A percentile compares a stretch with the other conserved stretches of the same genome.
phyloP scores from a whole-genome alignment of 2,113 vertebrate genomes.

The Halichoeres trimaculatus region DNA sequence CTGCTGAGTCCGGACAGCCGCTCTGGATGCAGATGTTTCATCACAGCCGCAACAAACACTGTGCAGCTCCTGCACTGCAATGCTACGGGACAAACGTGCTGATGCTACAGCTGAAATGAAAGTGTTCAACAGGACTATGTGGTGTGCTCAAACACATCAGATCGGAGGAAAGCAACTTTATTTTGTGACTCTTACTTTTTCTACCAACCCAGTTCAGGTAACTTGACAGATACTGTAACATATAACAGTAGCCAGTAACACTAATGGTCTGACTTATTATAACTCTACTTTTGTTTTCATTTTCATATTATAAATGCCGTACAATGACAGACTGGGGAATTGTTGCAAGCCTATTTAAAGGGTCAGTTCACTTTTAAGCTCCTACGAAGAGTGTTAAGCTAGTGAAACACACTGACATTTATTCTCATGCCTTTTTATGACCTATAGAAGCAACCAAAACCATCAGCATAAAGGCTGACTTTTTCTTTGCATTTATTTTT shows the following conservation, averaged over 20 bases:
- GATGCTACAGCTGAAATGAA: constrained; percentile 2
- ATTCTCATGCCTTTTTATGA: too few species aligned
- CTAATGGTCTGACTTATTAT: constrained; percentile 15
- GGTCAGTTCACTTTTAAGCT: constrained; percentile 21
- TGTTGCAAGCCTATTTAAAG: background rate
- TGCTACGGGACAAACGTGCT: constrained; percentile 1
- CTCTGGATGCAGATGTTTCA: constrained; percentile 21
- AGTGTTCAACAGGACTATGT: background rate
- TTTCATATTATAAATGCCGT: constrained; percentile 7
- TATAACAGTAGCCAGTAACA: constrained; percentile 9
- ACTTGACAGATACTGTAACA: constrained; percentile 15
- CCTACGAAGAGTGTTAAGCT: too few species aligned
- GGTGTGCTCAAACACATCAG: background rate
- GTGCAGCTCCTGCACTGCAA: constrained; percentile 9
- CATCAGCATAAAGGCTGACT: too few species aligned
- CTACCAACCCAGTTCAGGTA: background rate
- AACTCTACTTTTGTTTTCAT: constrained; percentile 5
- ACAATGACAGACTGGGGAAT: background rate
- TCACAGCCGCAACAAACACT: background rate
- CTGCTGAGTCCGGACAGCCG: background rate
- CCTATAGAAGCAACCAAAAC: too few species aligned
- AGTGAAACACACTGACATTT: too few species aligned
- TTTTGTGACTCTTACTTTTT: constrained; percentile 2
- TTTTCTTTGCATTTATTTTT: too few species aligned
- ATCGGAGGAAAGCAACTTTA: background rate